phyloP scores from a whole-genome alignment of 2,797 vertebrate species.

The Spinibarbus caldwelli region DNA sequence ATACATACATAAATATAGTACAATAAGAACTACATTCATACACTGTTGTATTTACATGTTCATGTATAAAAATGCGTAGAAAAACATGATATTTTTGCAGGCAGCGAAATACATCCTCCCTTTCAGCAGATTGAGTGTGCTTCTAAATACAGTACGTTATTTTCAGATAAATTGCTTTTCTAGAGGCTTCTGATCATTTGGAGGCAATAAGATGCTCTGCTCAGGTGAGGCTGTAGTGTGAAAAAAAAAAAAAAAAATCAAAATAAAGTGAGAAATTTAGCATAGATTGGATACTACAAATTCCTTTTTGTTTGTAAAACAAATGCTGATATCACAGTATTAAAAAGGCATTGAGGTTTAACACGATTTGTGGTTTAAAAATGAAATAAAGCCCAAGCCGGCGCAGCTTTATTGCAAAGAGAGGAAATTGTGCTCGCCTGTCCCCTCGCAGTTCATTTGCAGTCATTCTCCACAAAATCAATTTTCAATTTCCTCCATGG shows the following conservation, averaged over 20 bases:
- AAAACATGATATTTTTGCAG: neutral
- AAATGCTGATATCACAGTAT: slow-evolving; percentile 43
- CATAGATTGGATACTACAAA: slow-evolving; percentile 2
- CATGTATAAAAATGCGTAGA: neutral
- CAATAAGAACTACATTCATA: neutral
- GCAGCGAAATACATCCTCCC: neutral
- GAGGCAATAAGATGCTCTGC: neutral
- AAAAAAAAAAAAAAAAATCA: rapidly evolving
- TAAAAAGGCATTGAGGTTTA: slow-evolving; percentile 37
- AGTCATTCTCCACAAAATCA: slow-evolving; percentile 50
- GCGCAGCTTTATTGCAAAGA: slow-evolving; percentile 25
- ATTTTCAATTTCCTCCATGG: slow-evolving; percentile 53
- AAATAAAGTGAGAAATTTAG: slow-evolving; percentile 21
- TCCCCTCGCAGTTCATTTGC: slow-evolving; percentile 36
- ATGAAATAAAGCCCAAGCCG: slow-evolving; percentile 37
- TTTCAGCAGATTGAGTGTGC: neutral
- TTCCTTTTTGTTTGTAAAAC: slow-evolving; percentile 43
- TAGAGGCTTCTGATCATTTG: neutral
- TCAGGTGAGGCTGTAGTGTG: slow-evolving; percentile 2
- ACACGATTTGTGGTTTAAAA: slow-evolving; percentile 47
- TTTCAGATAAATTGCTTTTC: slow-evolving; percentile 51
- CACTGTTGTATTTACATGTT: neutral
- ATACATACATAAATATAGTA: neutral
- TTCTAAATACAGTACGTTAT: slow-evolving; percentile 33
- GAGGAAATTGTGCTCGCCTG: slow-evolving; percentile 28